phyloP scores from a whole-genome alignment of 2,888 invertebrate species.

The Mythimna lalbum region DNA sequence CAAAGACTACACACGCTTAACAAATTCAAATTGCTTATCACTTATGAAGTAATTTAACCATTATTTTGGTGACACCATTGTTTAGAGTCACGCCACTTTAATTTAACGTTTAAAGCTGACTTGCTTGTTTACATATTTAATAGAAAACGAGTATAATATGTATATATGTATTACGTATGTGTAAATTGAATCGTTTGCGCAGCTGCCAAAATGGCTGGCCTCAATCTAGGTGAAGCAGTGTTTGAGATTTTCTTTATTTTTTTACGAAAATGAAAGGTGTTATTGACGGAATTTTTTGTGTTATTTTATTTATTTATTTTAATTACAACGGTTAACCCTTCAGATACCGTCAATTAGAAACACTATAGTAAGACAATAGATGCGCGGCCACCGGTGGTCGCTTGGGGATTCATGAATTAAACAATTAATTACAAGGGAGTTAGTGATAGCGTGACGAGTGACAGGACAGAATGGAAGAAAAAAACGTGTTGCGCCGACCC shows the following conservation, averaged over 20 bases:
- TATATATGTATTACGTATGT: neutral
- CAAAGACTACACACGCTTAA: constrained; percentile 16
- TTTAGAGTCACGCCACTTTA: constrained; percentile 47
- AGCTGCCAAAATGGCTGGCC: constrained; percentile 17
- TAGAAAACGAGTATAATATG: constrained; percentile 36
- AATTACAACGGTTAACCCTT: too few species aligned
- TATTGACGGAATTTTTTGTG: too few species aligned
- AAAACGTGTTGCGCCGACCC: too few species aligned
- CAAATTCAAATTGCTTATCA: constrained; percentile 10
- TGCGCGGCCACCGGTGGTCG: too few species aligned
- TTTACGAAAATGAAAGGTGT: too few species aligned
- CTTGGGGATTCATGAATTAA: too few species aligned
- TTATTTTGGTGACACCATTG: constrained; percentile 46
- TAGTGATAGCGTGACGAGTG: too few species aligned
- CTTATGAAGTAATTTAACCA: constrained; percentile 36
- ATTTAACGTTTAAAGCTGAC: neutral
- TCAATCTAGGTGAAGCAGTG: neutral
- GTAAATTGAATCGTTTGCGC: constrained; percentile 4
- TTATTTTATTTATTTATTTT: too few species aligned
- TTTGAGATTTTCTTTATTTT: constrained; percentile 2
- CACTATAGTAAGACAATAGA: too few species aligned
- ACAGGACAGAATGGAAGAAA: too few species aligned
- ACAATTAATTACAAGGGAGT: too few species aligned
- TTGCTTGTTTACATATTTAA: constrained; percentile 45
- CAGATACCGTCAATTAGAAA: too few species aligned